Evolutionary conservation across 2,797 vertebrate species (phyloP), one percentile per base, ranked within the genome.

Genomic region (Cryptoblepharus egeriae): DNA sequence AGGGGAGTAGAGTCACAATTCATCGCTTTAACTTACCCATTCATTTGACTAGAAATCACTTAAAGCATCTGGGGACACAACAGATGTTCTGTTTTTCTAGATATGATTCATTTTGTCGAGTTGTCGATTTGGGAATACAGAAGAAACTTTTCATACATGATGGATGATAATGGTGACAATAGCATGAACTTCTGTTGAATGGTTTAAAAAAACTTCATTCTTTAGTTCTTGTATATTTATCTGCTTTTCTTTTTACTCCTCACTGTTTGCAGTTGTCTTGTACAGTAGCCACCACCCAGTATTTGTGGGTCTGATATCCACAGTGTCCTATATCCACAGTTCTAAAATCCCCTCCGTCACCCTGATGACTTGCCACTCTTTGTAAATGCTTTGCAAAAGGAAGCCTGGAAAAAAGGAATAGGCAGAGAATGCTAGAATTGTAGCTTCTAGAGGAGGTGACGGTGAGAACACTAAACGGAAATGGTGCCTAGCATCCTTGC

Each of bases 81-180:
- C 82, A 58, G n/a, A 24, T 69, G 80, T 2, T 69, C 77, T 83
- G 68, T 73, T 68, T 57, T 18, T 83, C 45, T 65, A n/a, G 35
- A 49, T 65, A 72, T 28, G 28, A 39, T 42, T 83, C 45, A 37
- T 71, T 37, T 22, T 72, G 55, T 72, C 45, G 13, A 73, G 60
- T 57, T 73, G n/a, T 39, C 60, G 55, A 10, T 78, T 57, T 78
- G 60, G 60, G 69, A 72, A 73, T 58, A 42, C 49, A 42, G 49
- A 72, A 65, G 61, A 83, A 80, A 65, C 32, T 57, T 83, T 82
- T 64, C 28, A 45, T 65, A 32, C n/a, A 71, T 45, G 57, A 65
- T 28, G 68, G 63, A 75, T 45, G 37, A 22, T 76, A 39, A 52
- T 73, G 42, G 12, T 35, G 57, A 22, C 37, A 68, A 39, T n/a